Base-by-base conservation (phyloP, 2,888 invertebrate genomes). In the Heterodera filipjevi region DNA sequence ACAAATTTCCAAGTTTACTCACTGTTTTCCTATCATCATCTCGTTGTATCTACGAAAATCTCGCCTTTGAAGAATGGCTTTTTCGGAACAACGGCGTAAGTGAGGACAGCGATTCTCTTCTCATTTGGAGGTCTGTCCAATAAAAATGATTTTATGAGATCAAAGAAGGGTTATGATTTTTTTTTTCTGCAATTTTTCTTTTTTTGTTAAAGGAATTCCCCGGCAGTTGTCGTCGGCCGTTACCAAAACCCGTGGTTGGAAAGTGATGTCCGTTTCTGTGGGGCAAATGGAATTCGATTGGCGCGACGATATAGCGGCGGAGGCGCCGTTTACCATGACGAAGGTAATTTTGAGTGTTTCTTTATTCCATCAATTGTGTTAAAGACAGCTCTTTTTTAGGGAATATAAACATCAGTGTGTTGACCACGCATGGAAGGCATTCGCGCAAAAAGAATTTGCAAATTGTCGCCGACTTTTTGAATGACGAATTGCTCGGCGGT, bases 191-290 rank as follows among this genome's bases (percentile, higher is more conserved):
- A 19, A 22, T 53, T 6, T 53, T 53, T 22, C 22, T 5, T 53
- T 59, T 59, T 5, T 27, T 59, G n/a, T 59, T 59, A 0, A 64
- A 83, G 83, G 49, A 99, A 97, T 90, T 92, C 93, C 84, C 96
- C 97, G 0, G 94, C 95, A 89, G 94, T 99, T 77, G 96, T 99
- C 8, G 93, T 98, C 89, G 99, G 99, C 10, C 93, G 95, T 79
- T 95, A 97, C 90, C 98, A 98, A 90, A 99, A 99, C 90, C 95
- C 96, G 0, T 99, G 96, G 94, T 90, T 93, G 49, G 98, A 99
- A 90, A 93, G 94, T 1, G 94, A 97, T 90, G 91, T 95, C 3
- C 92, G 93, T 2, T 91, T 92, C 66, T 90, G 94, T 73, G 89
- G 91, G 81, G 92, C 93, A 73, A 91, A 92, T 66, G 93, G 93